Conservation (phyloP, 2,888 invertebrate species). For the Drosophila affinis region DNA sequence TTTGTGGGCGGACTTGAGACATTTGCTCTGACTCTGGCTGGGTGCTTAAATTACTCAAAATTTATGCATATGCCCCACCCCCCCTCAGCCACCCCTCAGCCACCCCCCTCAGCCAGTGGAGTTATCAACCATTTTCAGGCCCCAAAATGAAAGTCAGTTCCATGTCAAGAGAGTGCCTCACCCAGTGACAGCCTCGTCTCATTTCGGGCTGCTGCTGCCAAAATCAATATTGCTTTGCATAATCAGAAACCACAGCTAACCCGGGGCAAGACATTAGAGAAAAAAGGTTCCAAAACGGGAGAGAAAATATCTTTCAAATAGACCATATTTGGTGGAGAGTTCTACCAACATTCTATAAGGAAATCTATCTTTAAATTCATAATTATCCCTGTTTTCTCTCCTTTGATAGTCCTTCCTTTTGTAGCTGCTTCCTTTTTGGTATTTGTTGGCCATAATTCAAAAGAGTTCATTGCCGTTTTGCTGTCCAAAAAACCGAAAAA, state of each 20-base stretch:
- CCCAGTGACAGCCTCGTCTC: neutral
- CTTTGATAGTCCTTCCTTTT: neutral
- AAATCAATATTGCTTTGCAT: conserved; percentile 59
- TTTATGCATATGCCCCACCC: conserved; percentile 38
- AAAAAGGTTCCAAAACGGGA: too few relatives aligned
- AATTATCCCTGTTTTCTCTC: too few relatives aligned
- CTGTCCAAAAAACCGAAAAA: neutral
- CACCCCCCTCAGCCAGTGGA: neutral
- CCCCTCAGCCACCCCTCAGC: too few relatives aligned
- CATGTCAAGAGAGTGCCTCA: conserved; percentile 19
- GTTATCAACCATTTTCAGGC: neutral
- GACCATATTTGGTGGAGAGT: too few relatives aligned
- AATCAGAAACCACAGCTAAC: conserved; percentile 46
- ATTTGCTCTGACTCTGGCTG: conserved; percentile 17
- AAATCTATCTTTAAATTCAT: too few relatives aligned
- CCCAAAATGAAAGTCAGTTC: conserved; percentile 34
- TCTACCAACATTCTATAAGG: neutral
- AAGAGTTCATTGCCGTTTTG: conserved; percentile 3
- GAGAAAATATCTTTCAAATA: too few relatives aligned
- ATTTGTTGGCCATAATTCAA: conserved; percentile 3
- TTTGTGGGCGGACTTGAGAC: conserved; percentile 40
- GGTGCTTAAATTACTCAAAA: conserved; percentile 50
- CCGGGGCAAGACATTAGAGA: too few relatives aligned
- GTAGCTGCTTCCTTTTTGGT: neutral
- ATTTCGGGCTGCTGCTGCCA: conserved; percentile 20